Evolutionary conservation across 1,140 invertebrate species (phyloP).

Genomic region (Plectus sambesii): DNA sequence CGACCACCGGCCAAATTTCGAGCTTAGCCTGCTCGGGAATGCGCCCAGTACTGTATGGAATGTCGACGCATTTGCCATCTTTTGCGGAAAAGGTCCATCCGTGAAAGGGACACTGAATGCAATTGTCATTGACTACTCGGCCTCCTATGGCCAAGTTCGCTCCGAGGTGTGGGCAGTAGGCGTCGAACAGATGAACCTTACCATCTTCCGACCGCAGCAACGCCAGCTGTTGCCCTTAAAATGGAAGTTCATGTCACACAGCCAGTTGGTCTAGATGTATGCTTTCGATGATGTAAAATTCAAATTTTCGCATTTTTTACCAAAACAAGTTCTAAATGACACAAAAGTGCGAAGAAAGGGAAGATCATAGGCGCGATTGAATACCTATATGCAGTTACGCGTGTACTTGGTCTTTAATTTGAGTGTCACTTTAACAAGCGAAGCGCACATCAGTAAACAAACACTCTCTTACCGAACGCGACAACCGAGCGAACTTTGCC

Average conservation of each 20-base stretch:
- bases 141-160: constrained; percentile 70
- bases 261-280: background rate
- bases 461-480: constrained; percentile 55
- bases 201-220: constrained; percentile 58
- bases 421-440: background rate
- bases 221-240: constrained; percentile 62
- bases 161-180: constrained; percentile 77
- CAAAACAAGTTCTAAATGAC: no score
- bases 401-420: background rate
- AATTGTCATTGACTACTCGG: constrained; percentile 58
- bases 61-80: constrained; percentile 59
- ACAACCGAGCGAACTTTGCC: constrained; percentile 57
- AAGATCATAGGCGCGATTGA: no score
- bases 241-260: background rate
- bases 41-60: constrained; percentile 58
- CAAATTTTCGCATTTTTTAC: no score
- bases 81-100: constrained; percentile 65
- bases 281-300: background rate
- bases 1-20: constrained; percentile 56
- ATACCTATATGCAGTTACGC: no score
- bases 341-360: no score
- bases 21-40: constrained; percentile 51
- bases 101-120: constrained; percentile 77
- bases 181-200: constrained; percentile 60
- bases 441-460: constrained; percentile 4